These are phyloP conservation scores for Luperina testacea DNA, from an alignment of 2,888 invertebrate species.

Conservation along the genomic window DNA sequence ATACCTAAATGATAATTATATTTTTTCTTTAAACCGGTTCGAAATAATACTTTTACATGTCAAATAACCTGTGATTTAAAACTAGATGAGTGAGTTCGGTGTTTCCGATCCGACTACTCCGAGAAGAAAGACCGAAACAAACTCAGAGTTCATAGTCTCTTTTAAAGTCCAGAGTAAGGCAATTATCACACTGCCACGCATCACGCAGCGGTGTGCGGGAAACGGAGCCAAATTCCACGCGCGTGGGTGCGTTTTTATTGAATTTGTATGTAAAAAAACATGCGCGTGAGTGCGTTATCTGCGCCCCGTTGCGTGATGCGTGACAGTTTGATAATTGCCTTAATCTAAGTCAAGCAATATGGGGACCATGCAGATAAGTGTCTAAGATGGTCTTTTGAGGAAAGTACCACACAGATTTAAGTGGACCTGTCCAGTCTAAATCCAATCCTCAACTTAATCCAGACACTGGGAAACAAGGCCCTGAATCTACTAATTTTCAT, in stretches of 20 bases:
- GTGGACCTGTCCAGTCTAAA: neutral
- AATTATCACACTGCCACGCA: too few species aligned
- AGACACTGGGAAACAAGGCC: neutral
- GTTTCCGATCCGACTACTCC: neutral
- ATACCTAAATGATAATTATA: neutral
- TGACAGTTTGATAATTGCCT: too few species aligned
- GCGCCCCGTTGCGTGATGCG: too few species aligned
- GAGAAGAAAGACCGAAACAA: neutral
- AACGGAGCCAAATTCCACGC: too few species aligned
- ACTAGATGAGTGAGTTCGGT: neutral
- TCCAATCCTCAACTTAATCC: neutral
- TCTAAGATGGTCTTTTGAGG: neutral
- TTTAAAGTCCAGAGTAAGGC: neutral
- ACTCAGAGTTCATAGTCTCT: neutral
- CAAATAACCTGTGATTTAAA: neutral
- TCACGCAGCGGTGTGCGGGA: too few species aligned
- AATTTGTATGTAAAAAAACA: too few species aligned
- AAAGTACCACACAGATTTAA: too few species aligned
- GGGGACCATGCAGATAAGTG: neutral
- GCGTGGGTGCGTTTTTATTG: too few species aligned
- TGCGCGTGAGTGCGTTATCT: too few species aligned
- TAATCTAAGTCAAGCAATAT: neutral
- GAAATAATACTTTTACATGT: neutral
- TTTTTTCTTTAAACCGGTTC: neutral
- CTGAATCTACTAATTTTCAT: neutral